Base-by-base conservation (phyloP, 2,797 vertebrate genomes). In the Pangasius djambal region DNA sequence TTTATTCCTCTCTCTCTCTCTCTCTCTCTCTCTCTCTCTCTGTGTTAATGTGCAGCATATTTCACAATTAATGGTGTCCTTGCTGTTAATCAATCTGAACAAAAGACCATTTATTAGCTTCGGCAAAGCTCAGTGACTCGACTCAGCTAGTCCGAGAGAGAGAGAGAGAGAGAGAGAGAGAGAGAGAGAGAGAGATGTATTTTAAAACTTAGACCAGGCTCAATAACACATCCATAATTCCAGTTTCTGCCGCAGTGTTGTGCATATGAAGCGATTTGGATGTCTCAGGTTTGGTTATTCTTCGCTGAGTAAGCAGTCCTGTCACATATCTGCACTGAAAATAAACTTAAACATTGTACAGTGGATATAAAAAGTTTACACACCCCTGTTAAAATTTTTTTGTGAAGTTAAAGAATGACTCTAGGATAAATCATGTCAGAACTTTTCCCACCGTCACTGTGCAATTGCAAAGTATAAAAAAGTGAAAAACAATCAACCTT, bases 1-100 rank as follows among this genome's bases (percentile, higher is more conserved):
- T 48, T 67, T 20, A 90, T 82, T 87, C 9, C 48, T n/a, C 52
- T 63, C 74, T 37, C 28, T 48, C 59, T 52, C 61, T 82, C 44
- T 67, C n/a, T 57, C 34, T 85, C n/a, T 70, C 50, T 31, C 34
- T 57, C 63, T n/a, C 20, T 52, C 44, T 55, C 59, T 82, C 52
- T 67, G 31, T 67, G 31, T 87, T 84, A 89, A 87, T 90, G 55
- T 78, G 52, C 59, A 89, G 65, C 87, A 88, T 83, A 83, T 87
- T 86, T 92, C 88, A 93, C 94, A 94, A 94, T 94, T 91, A 94
- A 93, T 88, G 77, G 83, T 57, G 77, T 89, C 93, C 92, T 95
- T 94, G 88, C 89, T 91, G 85, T 91, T 95, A 95, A 94, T 92
- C 92, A 95, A 94, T 94, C 91, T 94, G 91, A 92, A 93, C 92